Conservation (phyloP, 2,113 vertebrate genomes). For the Anoplopoma fimbria region DNA sequence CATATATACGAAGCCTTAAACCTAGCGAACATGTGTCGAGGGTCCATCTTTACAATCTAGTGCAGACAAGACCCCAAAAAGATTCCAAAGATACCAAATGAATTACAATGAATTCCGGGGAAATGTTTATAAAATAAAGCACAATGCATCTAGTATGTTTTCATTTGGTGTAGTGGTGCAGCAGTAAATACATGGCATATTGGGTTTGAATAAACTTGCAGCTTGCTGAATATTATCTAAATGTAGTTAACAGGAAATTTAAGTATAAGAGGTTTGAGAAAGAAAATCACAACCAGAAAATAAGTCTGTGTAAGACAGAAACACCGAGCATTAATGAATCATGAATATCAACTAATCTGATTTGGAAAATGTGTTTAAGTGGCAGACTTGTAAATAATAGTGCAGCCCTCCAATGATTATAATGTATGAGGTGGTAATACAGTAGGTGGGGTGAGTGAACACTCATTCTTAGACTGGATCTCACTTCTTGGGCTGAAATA, state of each 20-base stretch:
- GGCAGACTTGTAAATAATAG: background rate
- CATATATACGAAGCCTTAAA: constrained; percentile 10
- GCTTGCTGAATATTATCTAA: background rate
- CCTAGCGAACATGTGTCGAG: background rate
- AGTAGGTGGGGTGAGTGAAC: background rate
- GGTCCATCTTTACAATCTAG: background rate
- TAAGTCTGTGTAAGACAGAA: background rate
- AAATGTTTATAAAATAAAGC: background rate
- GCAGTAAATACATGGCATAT: background rate
- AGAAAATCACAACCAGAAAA: background rate
- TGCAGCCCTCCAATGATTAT: background rate
- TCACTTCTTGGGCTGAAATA: background rate
- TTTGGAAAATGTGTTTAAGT: background rate
- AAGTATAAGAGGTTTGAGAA: background rate
- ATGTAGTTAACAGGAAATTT: background rate
- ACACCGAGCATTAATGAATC: background rate
- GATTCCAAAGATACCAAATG: background rate
- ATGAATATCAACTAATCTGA: background rate
- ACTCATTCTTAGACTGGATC: background rate
- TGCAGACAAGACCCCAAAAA: background rate
- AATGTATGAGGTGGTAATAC: background rate
- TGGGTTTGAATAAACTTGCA: background rate
- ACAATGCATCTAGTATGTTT: background rate
- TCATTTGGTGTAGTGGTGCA: background rate
- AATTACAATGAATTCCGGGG: background rate